These are phyloP conservation scores for Lochmaea capreae DNA, from an alignment of 2,888 invertebrate species.

Conservation along the genomic window DNA sequence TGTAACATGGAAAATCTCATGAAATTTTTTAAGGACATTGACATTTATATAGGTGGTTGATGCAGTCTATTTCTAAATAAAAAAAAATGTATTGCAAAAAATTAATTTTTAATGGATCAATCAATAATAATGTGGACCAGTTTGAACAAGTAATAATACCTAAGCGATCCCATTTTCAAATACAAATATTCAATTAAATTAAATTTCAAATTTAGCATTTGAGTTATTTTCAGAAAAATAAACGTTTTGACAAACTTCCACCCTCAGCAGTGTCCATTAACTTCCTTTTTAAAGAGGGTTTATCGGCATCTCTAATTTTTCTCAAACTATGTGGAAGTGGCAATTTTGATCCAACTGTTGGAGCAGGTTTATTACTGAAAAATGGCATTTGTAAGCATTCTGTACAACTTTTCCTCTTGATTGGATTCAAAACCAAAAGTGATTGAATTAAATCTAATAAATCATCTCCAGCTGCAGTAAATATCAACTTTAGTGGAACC, in stretches of 20 bases:
- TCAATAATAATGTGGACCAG: too few relatives aligned
- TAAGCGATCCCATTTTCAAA: too few relatives aligned
- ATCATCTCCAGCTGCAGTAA: conserved; percentile 95
- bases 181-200: too few relatives aligned
- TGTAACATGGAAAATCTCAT: too few relatives aligned
- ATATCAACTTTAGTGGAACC: conserved; percentile 89
- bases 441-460: conserved; percentile 83
- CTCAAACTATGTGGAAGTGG: conserved; percentile 80
- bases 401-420: conserved; percentile 82
- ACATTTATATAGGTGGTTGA: too few relatives aligned
- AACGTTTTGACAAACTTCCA: conserved; percentile 74
- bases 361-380: conserved; percentile 91
- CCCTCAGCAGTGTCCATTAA: conserved; percentile 78
- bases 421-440: conserved; percentile 85
- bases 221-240: conserved; percentile 69
- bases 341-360: conserved; percentile 84
- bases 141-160: too few relatives aligned
- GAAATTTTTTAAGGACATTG: too few relatives aligned
- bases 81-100: too few relatives aligned
- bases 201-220: too few relatives aligned
- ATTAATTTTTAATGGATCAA: too few relatives aligned
- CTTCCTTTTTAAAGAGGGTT: conserved; percentile 82
- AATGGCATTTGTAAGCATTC: conserved; percentile 90
- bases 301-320: conserved; percentile 71
- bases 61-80: too few relatives aligned